These are phyloP conservation scores for Tetramorium bicarinatum DNA, from an alignment of 2,888 invertebrate genomes.

Conservation along the genomic window DNA sequence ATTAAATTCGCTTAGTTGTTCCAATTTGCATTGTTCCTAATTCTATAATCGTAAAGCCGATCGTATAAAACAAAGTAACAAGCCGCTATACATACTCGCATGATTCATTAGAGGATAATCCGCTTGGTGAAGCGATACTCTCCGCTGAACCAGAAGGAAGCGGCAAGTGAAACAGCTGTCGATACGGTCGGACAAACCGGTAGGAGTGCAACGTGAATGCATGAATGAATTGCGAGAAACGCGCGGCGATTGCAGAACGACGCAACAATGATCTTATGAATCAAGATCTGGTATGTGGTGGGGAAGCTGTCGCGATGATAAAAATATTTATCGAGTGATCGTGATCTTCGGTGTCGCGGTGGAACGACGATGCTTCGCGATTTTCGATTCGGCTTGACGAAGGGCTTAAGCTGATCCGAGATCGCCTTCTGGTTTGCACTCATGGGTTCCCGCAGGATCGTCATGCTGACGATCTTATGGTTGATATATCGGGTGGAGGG, in stretches of 20 bases:
- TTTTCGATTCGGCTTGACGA: background rate
- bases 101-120: conserved; percentile 10
- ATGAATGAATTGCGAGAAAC: background rate
- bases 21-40: background rate
- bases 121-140: background rate
- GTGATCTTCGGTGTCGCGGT: background rate
- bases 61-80: background rate
- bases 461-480: conserved; percentile 63
- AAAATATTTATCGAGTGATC: conserved; percentile 24
- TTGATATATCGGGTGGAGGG: conserved; percentile 51
- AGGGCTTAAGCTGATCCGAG: background rate
- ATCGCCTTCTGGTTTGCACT: conserved; percentile 33
- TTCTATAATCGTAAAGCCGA: background rate
- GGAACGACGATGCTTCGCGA: background rate
- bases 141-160: background rate
- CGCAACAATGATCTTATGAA: conserved; percentile 1
- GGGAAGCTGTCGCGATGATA: background rate
- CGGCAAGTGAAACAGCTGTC: conserved; percentile 29
- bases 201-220: background rate
- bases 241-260: background rate
- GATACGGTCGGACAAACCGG: background rate
- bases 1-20: background rate
- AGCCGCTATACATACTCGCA: background rate
- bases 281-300: background rate
- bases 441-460: conserved; percentile 70